Conservation (phyloP, 2,888 invertebrate genomes). For the Conchocele bisecta region DNA sequence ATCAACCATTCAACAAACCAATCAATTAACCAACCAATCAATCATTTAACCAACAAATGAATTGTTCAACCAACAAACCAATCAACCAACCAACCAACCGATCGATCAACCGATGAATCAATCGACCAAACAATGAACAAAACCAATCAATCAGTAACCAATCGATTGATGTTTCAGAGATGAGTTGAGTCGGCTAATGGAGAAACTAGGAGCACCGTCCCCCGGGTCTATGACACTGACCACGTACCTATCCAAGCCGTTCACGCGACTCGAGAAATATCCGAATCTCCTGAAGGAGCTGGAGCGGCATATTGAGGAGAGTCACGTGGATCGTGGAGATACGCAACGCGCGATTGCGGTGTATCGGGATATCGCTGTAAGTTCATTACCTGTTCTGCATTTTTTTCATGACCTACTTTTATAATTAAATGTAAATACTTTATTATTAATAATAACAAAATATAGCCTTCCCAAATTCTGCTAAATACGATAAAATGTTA, state of each 20-base stretch:
- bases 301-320: constrained; percentile 97
- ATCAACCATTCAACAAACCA: too few species aligned
- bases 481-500: background rate
- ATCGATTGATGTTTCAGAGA: constrained; percentile 93
- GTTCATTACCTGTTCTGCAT: constrained; percentile 73
- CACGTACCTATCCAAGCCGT: constrained; percentile 96
- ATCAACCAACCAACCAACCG: too few species aligned
- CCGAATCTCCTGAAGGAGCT: constrained; percentile 93
- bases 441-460: too few species aligned
- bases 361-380: constrained; percentile 96
- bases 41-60: too few species aligned
- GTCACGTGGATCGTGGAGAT: constrained; percentile 97
- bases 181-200: constrained; percentile 88
- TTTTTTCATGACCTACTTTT: background rate
- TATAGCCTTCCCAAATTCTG: background rate
- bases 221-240: constrained; percentile 93
- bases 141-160: too few species aligned
- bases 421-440: too few species aligned
- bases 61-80: too few species aligned
- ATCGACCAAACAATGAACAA: too few species aligned
- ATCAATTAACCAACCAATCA: too few species aligned
- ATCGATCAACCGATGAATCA: too few species aligned
- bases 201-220: constrained; percentile 76
- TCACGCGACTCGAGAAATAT: constrained; percentile 97
- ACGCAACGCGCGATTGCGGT: constrained; percentile 97